Conservation (phyloP, 2,113 vertebrate species). For the Narcine bancroftii region DNA sequence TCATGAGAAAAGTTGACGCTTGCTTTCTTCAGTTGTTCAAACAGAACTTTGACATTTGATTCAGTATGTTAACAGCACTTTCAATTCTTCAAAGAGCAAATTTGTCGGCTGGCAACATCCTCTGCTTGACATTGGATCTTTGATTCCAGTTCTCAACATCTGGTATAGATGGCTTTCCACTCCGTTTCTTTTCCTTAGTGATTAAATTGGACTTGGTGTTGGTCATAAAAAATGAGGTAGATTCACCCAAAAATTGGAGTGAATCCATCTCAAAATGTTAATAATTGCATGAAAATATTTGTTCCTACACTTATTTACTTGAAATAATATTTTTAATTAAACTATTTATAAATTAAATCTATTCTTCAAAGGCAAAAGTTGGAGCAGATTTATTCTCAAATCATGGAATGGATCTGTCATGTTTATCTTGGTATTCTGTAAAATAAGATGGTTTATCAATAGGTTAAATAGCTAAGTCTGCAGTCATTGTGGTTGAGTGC, state of each 20-base stretch:
- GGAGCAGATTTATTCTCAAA: too few relatives aligned
- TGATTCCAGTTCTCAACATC: not conserved
- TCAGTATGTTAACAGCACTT: not conserved
- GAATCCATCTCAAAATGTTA: not conserved
- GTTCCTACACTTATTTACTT: not conserved
- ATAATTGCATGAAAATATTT: not conserved
- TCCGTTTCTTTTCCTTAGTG: not conserved
- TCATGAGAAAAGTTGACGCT: too few relatives aligned
- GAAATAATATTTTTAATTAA: not conserved
- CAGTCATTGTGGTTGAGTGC: too few relatives aligned
- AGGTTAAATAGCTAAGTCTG: too few relatives aligned
- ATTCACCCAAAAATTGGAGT: not conserved
- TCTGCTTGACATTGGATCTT: not conserved
- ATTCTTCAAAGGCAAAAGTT: too few relatives aligned
- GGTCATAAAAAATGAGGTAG: not conserved
- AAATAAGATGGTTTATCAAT: not conserved
- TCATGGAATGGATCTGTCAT: too few relatives aligned
- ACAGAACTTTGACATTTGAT: not conserved
- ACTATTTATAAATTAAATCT: too few relatives aligned
- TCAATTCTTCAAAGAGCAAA: constrained; percentile 7
- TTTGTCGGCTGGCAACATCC: constrained; percentile 16
- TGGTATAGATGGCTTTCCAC: not conserved
- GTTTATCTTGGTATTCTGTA: not conserved
- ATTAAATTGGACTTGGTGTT: not conserved
- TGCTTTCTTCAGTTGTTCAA: not conserved